Base-by-base conservation (phyloP, 2,888 invertebrate species). In the Brachypalpus laphriformis region DNA sequence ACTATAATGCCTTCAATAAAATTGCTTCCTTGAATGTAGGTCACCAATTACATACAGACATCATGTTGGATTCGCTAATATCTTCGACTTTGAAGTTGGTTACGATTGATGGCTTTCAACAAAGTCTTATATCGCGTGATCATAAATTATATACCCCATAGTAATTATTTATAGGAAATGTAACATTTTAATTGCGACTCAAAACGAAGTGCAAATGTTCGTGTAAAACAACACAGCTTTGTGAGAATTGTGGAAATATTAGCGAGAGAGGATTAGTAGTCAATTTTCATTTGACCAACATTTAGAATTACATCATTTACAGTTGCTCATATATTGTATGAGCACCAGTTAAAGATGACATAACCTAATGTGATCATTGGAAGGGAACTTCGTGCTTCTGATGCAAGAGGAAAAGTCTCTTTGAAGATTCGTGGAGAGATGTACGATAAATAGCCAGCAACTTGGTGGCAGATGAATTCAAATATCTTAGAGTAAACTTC, bases 61-160 rank as follows among this genome's bases (percentile, higher is more conserved):
- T 14, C 16, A 40, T 16, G 20, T 22, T 45, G 31, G 45, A 34
- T 57, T 45, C 45, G 59, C 59, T 71, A 49, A 71, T 57, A 57
- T 37, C 18, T 40, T 49, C 37, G 37, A 71, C 28, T 34, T 47
- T 14, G 22, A 59, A 16, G 47, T 47, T 40, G n/a, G n/a, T 37
- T 25, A 40, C 14, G 71, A 49, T 59, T 71, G 57, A 71, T 57
- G 31, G 40, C 37, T 42, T 25, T 31, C 31, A 9, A 18, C 22
- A 37, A 37, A 51, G 22, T 65, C 22, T 37, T 22, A 20, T 9
- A 65, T 22, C 49, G 65, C 37, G 65, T 65, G 65, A 49, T 22
- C 3, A n/a, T 7, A 65, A 49, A 49, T 22, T 34, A 16, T 25
- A 61, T 22, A 47, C 6, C 18, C 31, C 42, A 16, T n/a, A 7